A percentile compares a stretch with the other conserved stretches of the same genome.
Conservation (phyloP, 2,113 vertebrate genomes). For the Delphinapterus leucas region DNA sequence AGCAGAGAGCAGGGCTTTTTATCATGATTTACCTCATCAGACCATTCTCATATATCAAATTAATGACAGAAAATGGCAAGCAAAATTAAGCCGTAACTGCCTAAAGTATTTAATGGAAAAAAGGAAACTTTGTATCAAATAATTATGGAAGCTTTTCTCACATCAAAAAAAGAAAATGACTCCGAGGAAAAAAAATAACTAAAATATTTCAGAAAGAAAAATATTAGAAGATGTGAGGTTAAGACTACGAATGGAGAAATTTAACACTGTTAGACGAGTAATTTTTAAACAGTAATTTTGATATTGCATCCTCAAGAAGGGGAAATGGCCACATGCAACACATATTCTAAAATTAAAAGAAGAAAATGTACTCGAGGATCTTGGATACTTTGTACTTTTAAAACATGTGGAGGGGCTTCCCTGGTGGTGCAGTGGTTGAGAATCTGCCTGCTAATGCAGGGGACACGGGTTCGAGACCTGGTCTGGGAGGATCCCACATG, state of each 20-base stretch:
- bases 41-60: constrained; percentile 38
- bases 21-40: constrained; percentile 48
- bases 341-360: background rate
- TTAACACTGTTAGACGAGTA: background rate
- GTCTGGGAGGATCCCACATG: too few relatives aligned
- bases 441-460: too few relatives aligned
- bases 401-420: background rate
- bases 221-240: background rate
- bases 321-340: background rate
- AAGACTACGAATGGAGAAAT: background rate
- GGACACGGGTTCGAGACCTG: too few relatives aligned
- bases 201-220: constrained; percentile 33
- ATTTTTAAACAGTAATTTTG: constrained; percentile 14
- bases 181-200: background rate
- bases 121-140: background rate
- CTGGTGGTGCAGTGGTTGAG: too few relatives aligned
- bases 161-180: background rate
- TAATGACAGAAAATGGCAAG: constrained; percentile 37
- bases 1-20: background rate
- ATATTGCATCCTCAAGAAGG: background rate
- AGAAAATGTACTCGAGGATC: background rate
- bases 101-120: constrained; percentile 25
- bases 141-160: constrained; percentile 7
- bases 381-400: background rate
- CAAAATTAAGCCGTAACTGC: constrained; percentile 33